Base-by-base conservation (phyloP, 2,888 invertebrate genomes). In the Calameuta pallipes region DNA sequence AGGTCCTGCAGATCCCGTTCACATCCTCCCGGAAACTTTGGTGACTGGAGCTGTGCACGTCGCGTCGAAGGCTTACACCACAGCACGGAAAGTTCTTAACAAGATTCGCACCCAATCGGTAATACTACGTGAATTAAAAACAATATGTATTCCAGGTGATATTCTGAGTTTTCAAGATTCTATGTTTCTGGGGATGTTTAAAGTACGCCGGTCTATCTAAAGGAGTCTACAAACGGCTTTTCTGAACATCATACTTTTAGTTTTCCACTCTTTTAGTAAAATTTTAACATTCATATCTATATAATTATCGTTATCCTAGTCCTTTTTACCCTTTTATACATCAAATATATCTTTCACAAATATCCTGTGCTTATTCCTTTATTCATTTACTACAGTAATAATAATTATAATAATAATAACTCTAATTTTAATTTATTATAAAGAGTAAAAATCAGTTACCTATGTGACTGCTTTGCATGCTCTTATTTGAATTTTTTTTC, bases 11-110 rank as follows among this genome's bases (percentile, higher is more conserved):
- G 80, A 82, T 79, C 79, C 87, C 0, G 87, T 90, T 69, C 89
- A 90, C 76, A 91, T 91, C 78, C 82, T 92, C 74, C 92, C 92
- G 0, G 92, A 91, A 75, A 89, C 90, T 74, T 81, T 93, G 77
- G 90, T 93, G 4, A 88, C 88, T 76, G 92, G 92, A 15, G 92
- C 92, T 3, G 91, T 92, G 0, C 91, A 91, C 77, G 91, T 91
- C 6, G 92, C 92, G 4, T 91, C 92, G 3, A 89, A 92, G 6
- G 93, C 92, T 11, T 89, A 91, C 77, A 92, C 89, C 78, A 92
- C 92, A 1, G 92, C 92, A 11, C 86, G 91, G 73, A 90, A 90
- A 37, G 91, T 92, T 56, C 88, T 92, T 74, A 92, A 91, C 79
- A 92, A 90, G 88, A 89, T 93, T 77, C 87, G 91, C 73, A 75